Conservation (phyloP, 2,888 invertebrate species). For the Agriopis marginaria region DNA sequence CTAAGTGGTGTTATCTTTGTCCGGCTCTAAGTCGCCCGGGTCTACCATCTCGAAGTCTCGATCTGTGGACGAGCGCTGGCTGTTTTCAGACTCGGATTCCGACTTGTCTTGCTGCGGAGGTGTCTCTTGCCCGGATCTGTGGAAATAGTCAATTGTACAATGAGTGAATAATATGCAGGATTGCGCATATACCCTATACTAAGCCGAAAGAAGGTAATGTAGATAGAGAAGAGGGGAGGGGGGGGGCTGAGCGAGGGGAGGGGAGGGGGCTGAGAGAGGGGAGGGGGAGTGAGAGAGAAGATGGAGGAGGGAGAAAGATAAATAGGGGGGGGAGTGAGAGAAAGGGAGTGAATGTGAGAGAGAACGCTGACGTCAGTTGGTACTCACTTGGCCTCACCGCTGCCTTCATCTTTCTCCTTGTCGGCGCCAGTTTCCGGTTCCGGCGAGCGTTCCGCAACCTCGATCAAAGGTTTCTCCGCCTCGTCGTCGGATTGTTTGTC, state of each 20-base stretch:
- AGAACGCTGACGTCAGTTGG: too few species aligned
- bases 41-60: constrained; percentile 96
- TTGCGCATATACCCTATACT: too few species aligned
- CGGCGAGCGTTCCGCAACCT: constrained; percentile 37
- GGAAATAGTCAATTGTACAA: neutral
- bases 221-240: too few species aligned
- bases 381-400: constrained; percentile 20
- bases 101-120: constrained; percentile 77
- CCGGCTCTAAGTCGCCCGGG: constrained; percentile 87
- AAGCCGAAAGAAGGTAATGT: too few species aligned
- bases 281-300: too few species aligned
- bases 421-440: constrained; percentile 8
- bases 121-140: constrained; percentile 19
- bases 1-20: constrained; percentile 45
- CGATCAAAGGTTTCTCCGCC: constrained; percentile 68
- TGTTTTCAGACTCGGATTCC: constrained; percentile 93
- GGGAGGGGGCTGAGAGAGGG: too few species aligned
- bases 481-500: constrained; percentile 92
- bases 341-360: too few species aligned
- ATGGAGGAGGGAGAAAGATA: too few species aligned
- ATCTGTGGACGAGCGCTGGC: constrained; percentile 93
- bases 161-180: too few species aligned
- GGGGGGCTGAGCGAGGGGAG: too few species aligned
- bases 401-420: constrained; percentile 29
- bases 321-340: too few species aligned